A percentile compares a stretch with the other conserved stretches of the same genome.
Conservation (phyloP, 2,888 invertebrate species). For the Pterobdella sp. region DNA sequence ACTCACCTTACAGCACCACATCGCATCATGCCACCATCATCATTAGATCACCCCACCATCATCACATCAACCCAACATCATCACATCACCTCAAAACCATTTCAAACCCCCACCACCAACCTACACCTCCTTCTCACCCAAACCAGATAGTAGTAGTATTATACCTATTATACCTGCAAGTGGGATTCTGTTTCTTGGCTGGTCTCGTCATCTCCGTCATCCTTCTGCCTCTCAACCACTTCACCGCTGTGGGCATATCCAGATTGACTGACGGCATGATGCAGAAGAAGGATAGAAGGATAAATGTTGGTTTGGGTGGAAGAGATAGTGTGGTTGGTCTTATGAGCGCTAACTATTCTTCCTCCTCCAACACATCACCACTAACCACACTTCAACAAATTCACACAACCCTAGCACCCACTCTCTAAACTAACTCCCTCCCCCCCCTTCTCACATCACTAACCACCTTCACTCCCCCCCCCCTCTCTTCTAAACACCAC, state of each 20-base stretch:
- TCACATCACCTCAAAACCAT: too few relatives aligned
- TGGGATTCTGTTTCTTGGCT: constrained; percentile 77
- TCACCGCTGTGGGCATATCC: constrained; percentile 80
- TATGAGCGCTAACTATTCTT: background rate
- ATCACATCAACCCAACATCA: too few relatives aligned
- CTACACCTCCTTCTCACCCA: background rate
- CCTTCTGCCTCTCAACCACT: constrained; percentile 83
- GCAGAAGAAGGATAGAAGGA: constrained; percentile 78
- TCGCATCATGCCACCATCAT: background rate
- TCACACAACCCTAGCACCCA: background rate
- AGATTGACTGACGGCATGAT: constrained; percentile 75
- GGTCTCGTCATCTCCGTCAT: constrained; percentile 77
- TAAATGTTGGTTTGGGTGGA: constrained; percentile 56
- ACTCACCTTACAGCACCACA: too few relatives aligned
- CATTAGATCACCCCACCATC: too few relatives aligned
- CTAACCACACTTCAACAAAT: background rate
- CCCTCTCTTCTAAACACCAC: constrained; percentile 8
- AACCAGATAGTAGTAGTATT: constrained; percentile 46
- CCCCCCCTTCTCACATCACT: background rate
- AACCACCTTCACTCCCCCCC: background rate
- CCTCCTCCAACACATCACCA: background rate
- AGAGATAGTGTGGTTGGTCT: background rate
- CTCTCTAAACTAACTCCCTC: background rate
- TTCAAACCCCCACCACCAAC: too few relatives aligned
- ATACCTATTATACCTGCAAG: constrained; percentile 51